These are phyloP conservation scores for Lepidiolamprologus cunningtoni DNA, from an alignment of 2,113 vertebrate genomes.

Conservation along the genomic window DNA sequence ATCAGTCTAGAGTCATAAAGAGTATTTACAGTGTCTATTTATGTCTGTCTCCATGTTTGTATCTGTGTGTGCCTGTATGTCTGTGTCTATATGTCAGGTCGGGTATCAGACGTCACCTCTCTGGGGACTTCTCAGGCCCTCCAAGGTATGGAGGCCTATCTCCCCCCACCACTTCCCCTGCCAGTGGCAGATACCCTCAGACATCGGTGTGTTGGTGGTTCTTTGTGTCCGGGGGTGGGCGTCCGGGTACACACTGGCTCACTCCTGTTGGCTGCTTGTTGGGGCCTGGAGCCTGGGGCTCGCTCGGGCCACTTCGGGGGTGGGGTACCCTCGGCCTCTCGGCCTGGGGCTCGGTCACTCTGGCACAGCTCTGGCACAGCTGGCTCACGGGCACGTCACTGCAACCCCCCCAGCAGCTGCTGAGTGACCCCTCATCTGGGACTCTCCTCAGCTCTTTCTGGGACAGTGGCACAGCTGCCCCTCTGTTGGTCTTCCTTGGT, in stretches of 20 bases:
- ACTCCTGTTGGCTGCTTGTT: background rate
- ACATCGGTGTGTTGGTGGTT: rapidly evolving
- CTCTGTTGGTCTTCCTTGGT: too few species aligned
- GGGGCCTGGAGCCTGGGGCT: too few species aligned
- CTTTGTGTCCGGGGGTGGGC: rapidly evolving
- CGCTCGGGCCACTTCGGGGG: too few species aligned
- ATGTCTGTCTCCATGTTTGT: background rate
- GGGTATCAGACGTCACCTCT: rapidly evolving
- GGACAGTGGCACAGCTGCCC: rapidly evolving
- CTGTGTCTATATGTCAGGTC: background rate
- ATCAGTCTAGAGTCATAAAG: background rate
- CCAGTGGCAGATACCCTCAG: background rate
- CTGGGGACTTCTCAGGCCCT: rapidly evolving
- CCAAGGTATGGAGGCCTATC: rapidly evolving
- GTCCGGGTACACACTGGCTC: rapidly evolving
- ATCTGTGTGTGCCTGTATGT: background rate
- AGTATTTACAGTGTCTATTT: background rate
- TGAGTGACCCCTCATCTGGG: too few species aligned
- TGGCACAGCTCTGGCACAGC: too few species aligned
- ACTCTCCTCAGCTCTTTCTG: too few species aligned
- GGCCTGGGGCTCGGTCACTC: too few species aligned
- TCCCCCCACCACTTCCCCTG: background rate
- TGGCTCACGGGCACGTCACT: too few species aligned
- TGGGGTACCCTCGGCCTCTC: too few species aligned
- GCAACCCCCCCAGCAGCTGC: too few species aligned